Conservation (phyloP, 2,113 vertebrate species). For the Saccopteryx bilineata region DNA sequence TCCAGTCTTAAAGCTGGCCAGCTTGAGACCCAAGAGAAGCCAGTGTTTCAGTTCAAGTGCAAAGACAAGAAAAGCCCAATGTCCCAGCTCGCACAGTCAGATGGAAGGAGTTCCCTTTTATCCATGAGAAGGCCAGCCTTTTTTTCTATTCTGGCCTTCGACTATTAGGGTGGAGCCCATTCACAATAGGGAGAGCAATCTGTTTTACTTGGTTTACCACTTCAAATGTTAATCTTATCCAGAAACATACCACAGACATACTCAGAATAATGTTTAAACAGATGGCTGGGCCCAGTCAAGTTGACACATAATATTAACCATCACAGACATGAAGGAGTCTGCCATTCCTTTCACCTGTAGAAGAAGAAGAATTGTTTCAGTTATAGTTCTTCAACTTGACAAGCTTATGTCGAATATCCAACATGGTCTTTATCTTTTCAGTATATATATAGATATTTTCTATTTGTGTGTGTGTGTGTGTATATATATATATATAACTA, state of each 20-base stretch:
- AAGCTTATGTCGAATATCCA: neutral
- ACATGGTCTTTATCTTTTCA: conserved; percentile 4
- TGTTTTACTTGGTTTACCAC: neutral
- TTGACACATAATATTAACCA: neutral
- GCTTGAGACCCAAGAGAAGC: neutral
- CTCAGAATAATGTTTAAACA: neutral
- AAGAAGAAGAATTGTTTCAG: neutral
- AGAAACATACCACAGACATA: neutral
- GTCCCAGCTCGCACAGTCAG: neutral
- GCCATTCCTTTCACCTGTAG: neutral
- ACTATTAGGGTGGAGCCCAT: neutral
- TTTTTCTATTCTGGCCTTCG: neutral
- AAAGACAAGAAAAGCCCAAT: neutral
- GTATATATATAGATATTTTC: neutral
- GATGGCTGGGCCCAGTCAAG: neutral
- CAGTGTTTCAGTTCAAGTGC: neutral
- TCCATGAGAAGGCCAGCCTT: neutral
- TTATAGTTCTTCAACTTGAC: neutral
- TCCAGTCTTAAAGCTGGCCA: neutral
- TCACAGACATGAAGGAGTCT: neutral
- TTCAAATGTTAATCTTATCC: neutral
- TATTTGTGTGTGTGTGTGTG: no score
- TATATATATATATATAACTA: neutral
- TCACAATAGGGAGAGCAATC: neutral
- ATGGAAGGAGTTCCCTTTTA: neutral